Evolutionary conservation across 1,140 invertebrate species (phyloP).

Genomic region (Megalonaias nervosa): DNA sequence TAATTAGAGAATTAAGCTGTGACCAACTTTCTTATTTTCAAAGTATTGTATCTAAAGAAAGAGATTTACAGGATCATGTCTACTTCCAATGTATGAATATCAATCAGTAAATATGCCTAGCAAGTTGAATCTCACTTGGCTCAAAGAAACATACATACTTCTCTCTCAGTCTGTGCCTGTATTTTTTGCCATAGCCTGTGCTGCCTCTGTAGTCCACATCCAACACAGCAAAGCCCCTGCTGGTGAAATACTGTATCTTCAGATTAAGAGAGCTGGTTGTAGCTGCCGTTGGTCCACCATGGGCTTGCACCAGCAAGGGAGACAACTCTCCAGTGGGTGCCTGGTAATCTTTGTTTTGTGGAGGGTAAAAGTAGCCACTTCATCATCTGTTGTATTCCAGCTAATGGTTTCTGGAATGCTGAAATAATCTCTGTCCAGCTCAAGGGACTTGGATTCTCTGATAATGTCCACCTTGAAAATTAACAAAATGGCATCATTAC

Average conservation of each 20-base stretch:
- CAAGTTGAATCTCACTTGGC: too few species aligned
- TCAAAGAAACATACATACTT: conserved; percentile 42
- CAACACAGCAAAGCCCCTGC: conserved; percentile 70
- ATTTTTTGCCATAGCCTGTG: conserved; percentile 68
- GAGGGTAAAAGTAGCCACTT: conserved; percentile 67
- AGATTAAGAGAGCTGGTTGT: conserved; percentile 56
- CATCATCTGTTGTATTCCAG: conserved; percentile 61
- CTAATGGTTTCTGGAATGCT: conserved; percentile 62
- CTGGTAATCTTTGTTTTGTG: conserved; percentile 65
- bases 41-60: too few species aligned
- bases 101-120: too few species aligned
- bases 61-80: too few species aligned
- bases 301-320: conserved; percentile 68
- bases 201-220: conserved; percentile 71
- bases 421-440: conserved; percentile 60
- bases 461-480: conserved; percentile 51
- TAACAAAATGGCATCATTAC: conserved; percentile 5
- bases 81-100: too few species aligned
- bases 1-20: too few species aligned
- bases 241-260: conserved; percentile 71
- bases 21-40: too few species aligned
- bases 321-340: conserved; percentile 62
- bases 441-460: conserved; percentile 43
- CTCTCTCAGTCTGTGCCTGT: conserved; percentile 59
- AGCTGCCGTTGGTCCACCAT: conserved; percentile 70